These are phyloP conservation scores for Hiodon alosoides DNA, from an alignment of 2,113 vertebrate species.

Conservation along the genomic window DNA sequence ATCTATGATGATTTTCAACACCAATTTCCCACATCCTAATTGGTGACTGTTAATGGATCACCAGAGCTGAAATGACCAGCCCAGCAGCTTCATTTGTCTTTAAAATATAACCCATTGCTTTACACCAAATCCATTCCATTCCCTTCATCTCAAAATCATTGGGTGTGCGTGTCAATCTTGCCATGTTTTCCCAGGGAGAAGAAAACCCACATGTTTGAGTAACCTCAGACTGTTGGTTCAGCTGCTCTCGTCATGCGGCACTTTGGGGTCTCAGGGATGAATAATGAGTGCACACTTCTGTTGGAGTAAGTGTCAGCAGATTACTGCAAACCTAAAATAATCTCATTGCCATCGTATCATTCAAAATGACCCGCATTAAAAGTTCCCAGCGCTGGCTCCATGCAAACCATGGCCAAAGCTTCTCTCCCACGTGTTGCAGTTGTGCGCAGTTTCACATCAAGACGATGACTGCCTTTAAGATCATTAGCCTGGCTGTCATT, in stretches of 20 bases:
- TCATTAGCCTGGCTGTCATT: background rate
- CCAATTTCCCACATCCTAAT: background rate
- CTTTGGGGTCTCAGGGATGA: constrained; percentile 24
- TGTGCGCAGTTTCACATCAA: background rate
- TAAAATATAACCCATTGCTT: no score
- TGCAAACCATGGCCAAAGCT: background rate
- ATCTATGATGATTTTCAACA: background rate
- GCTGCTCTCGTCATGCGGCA: constrained; percentile 25
- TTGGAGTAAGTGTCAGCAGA: constrained; percentile 29
- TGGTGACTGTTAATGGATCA: background rate
- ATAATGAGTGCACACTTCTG: constrained; percentile 30
- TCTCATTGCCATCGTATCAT: background rate
- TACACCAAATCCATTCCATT: background rate
- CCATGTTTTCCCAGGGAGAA: background rate
- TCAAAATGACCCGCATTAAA: background rate
- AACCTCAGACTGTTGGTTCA: constrained; percentile 38
- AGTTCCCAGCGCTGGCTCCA: background rate
- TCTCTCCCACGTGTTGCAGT: background rate
- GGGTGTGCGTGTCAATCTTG: background rate
- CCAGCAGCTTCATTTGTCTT: background rate
- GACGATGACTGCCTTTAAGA: background rate
- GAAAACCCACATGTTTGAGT: constrained; percentile 21
- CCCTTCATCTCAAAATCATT: background rate
- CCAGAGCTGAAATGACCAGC: background rate
- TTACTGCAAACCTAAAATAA: constrained; percentile 22